These are phyloP conservation scores for Bufotes viridis DNA, from an alignment of 2,797 vertebrate genomes.

Conservation along the genomic window DNA sequence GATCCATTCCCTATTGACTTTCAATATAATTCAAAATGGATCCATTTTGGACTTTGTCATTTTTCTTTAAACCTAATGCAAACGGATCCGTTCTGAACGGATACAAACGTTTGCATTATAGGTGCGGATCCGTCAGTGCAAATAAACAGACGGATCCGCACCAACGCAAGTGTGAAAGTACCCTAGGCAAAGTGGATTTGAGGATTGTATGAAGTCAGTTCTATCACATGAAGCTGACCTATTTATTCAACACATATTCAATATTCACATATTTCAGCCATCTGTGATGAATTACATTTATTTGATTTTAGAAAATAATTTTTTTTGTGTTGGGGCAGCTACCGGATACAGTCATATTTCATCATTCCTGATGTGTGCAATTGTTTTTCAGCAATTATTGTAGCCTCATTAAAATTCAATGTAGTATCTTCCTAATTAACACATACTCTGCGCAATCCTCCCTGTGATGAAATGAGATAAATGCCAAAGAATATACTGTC, in stretches of 20 bases:
- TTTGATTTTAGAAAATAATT: background rate
- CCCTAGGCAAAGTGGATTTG: background rate
- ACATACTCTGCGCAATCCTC: slow-evolving; percentile 21
- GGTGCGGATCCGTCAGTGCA: too few relatives aligned
- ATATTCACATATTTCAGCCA: background rate
- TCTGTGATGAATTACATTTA: slow-evolving; percentile 2
- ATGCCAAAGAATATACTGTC: background rate
- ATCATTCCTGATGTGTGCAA: slow-evolving; percentile 36
- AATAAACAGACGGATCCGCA: too few relatives aligned
- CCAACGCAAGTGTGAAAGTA: too few relatives aligned
- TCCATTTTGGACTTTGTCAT: too few relatives aligned
- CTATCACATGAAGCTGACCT: background rate
- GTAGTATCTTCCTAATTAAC: slow-evolving; percentile 40
- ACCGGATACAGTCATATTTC: slow-evolving; percentile 24
- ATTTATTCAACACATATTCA: slow-evolving; percentile 11
- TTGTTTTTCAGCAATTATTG: slow-evolving; percentile 50
- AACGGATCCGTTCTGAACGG: too few relatives aligned
- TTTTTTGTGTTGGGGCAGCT: background rate
- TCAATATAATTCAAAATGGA: too few relatives aligned
- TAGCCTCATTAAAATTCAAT: slow-evolving; percentile 43
- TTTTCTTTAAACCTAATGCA: too few relatives aligned
- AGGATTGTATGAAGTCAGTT: background rate
- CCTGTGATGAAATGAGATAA: slow-evolving; percentile 39
- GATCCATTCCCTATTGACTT: too few relatives aligned
- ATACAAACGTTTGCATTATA: too few relatives aligned